Conservation (phyloP, 2,113 vertebrate genomes). For the rabbit (Oryctolagus cuniculus) region mOryCun1.1 NC_091440.1:52376001-52376500, state of each 20-base stretch:
- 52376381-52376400: not conserved
- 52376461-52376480: not conserved
- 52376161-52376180: not conserved
- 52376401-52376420: not conserved
- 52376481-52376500: not conserved
- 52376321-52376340: not conserved
- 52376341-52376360: not conserved
- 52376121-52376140: not conserved
- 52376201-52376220: not conserved
- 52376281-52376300: not conserved
- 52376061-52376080: too few species aligned
- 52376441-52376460: not conserved
- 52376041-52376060: too few species aligned
- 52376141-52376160: not conserved
- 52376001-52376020: too few species aligned
- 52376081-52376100: not conserved
- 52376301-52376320: not conserved
- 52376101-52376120: not conserved
- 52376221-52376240: too few species aligned
- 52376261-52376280: not conserved
- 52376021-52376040: too few species aligned
- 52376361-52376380: not conserved
- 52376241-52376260: not conserved
- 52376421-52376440: not conserved
- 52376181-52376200: not conserved